A percentile compares a stretch with the other conserved stretches of the same genome.
Conservation (phyloP, 2,888 invertebrate species). For the Linnaemya vulpina region DNA sequence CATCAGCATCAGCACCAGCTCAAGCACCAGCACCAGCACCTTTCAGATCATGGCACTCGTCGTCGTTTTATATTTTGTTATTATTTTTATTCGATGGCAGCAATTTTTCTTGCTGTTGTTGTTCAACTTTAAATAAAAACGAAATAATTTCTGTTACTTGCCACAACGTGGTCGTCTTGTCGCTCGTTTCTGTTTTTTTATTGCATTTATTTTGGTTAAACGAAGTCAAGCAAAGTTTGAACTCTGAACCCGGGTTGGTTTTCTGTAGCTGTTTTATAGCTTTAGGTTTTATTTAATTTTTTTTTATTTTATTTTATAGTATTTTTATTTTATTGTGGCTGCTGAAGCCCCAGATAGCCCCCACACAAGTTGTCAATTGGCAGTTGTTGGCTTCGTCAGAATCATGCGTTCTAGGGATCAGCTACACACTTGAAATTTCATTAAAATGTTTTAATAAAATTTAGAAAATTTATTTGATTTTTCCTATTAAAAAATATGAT, state of each 20-base stretch:
- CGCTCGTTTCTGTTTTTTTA: neutral
- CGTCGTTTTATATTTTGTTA: constrained; percentile 29
- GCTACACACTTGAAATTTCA: too few relatives aligned
- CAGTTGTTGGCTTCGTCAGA: too few relatives aligned
- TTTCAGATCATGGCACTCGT: constrained; percentile 25
- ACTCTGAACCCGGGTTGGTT: constrained; percentile 64
- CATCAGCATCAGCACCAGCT: too few relatives aligned
- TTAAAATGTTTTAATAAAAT: too few relatives aligned
- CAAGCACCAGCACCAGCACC: too few relatives aligned
- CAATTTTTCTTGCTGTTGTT: constrained; percentile 28
- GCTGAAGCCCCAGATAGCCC: constrained; percentile 34
- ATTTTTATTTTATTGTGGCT: neutral
- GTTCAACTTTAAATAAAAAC: constrained; percentile 9
- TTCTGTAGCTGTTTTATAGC: constrained; percentile 36
- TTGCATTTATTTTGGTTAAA: constrained; percentile 30
- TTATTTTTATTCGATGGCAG: constrained; percentile 46
- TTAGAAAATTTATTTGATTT: too few relatives aligned
- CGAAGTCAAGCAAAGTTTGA: constrained; percentile 69
- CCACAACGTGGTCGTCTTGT: constrained; percentile 37
- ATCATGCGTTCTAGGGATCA: neutral
- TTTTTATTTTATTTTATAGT: neutral
- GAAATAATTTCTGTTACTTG: constrained; percentile 49
- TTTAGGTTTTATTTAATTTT: neutral
- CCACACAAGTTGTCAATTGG: constrained; percentile 66
- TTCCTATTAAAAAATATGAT: too few relatives aligned